Evolutionary conservation across 2,113 vertebrate species (phyloP).

Genomic region (Gila orcuttii): DNA sequence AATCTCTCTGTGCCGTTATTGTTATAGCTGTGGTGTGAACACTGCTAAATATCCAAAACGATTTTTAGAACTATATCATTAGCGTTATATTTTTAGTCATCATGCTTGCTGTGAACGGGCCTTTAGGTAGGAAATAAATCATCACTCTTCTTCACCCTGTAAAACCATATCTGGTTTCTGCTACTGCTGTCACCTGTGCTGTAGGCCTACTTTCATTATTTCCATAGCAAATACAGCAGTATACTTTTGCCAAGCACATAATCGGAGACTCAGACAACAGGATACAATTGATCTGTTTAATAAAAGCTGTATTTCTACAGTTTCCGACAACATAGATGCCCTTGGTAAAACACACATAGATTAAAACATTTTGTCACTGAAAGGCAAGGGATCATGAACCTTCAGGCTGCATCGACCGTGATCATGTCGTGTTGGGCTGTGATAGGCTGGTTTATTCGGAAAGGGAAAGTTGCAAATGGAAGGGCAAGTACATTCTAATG

Average conservation of each 20-base stretch:
- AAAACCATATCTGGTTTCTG: not conserved
- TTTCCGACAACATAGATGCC: conserved; percentile 67
- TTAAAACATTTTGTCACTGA: conserved; percentile 53
- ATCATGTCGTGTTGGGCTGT: not conserved
- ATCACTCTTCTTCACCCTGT: too few species aligned
- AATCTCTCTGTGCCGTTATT: too few species aligned
- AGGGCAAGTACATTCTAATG: conserved; percentile 69
- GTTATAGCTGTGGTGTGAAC: too few species aligned
- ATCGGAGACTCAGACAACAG: not conserved
- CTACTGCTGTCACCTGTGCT: not conserved
- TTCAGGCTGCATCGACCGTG: conserved; percentile 53
- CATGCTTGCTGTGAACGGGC: too few species aligned
- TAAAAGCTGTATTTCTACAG: conserved; percentile 69
- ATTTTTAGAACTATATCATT: too few species aligned
- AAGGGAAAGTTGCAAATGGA: conserved; percentile 58
- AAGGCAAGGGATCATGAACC: conserved; percentile 58
- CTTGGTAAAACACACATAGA: conserved; percentile 57
- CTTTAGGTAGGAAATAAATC: not conserved
- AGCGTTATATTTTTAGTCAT: too few species aligned
- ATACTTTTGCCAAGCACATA: not conserved
- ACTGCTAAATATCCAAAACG: too few species aligned
- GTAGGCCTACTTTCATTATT: not conserved
- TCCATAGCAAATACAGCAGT: not conserved
- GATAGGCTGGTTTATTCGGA: conserved; percentile 58
- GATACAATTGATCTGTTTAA: conserved; percentile 64